Evolutionary conservation across 2,888 invertebrate species (phyloP), one percentile per base, ranked within the genome.

Genomic region (Agrochola litura): DNA sequence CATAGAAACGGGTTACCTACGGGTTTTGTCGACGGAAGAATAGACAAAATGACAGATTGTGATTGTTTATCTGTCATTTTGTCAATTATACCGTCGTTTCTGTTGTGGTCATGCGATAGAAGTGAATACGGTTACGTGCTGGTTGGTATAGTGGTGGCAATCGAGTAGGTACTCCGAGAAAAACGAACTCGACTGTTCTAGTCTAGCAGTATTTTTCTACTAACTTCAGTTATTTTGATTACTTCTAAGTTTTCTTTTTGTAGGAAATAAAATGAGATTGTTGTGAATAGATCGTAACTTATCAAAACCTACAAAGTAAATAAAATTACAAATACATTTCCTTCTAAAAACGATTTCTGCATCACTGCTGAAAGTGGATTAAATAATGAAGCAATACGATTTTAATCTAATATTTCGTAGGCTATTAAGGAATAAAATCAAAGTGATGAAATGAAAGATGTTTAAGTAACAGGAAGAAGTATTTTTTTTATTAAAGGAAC

Each of bases 401-500:
- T 19, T 1, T 6, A 66, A 1, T 6, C 6, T 49, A 68, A 37
- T 22, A 14, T 14, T 49, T 52, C 14, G 1, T 30, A 16, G 16
- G 30, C 30, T 52, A 30, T 10, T 66, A 22, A 14, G 12, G 37
- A 46, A 60, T 58, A 52, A 41, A n/a, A 65, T 49, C 1, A 14
- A 30, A 64, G 19, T 19, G 1, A 37, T 46, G 22, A 19, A 66
- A 76, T 54, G 8, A 76, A 79, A 77, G 12, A 25, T 54, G 9
- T 41, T 19, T 41, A n/a, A 19, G 1, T 61, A 46, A 61, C 54
- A 6, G 30, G 12, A 43, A 22, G 12, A 68, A 52, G 52, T 64
- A 30, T 30, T 41, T 19, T 43, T 65, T 80, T 82, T 76, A 82
- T 80, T 76, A 16, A 54, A 37, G 1, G 14, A 65, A 68, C 3